Evolutionary conservation across 2,888 invertebrate species (phyloP).

Genomic region (Entomobrya multifasciata): DNA sequence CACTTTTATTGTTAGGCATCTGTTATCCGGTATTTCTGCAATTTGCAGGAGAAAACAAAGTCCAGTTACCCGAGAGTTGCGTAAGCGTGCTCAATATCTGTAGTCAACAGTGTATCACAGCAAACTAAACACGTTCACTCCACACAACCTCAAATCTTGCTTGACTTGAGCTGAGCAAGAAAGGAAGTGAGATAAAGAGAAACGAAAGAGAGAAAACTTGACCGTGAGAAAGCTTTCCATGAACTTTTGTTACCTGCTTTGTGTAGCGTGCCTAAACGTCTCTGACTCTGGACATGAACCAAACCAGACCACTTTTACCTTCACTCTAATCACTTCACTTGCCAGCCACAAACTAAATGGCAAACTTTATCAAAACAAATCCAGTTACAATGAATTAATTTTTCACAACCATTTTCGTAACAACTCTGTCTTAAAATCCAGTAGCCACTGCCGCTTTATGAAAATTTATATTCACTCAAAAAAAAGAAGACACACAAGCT

Average conservation of each 20-base stretch:
- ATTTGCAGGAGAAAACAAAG: not conserved
- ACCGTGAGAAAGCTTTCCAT: conserved; percentile 37
- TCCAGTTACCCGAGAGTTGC: not conserved
- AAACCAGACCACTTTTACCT: not conserved
- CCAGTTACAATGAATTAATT: not conserved
- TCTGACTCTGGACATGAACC: not conserved
- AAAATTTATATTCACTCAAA: no score
- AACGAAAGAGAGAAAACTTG: conserved; percentile 9
- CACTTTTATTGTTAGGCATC: not conserved
- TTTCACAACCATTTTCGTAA: not conserved
- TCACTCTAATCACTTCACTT: not conserved
- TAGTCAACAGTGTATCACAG: not conserved
- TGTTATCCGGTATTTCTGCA: conserved; percentile 10
- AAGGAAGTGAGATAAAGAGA: no score
- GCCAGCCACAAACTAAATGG: no score
- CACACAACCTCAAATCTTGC: not conserved
- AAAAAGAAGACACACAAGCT: no score
- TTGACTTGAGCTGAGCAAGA: no score
- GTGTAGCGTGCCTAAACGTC: not conserved
- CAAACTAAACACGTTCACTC: not conserved
- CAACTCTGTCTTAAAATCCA: no score
- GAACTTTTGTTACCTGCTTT: conserved; percentile 35
- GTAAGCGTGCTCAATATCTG: not conserved
- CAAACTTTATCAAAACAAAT: not conserved
- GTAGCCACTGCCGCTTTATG: no score